Percentiles rank a stretch among this genome's conserved stretches.
Evolutionary conservation across 2,888 invertebrate species (phyloP).

Genomic region (Eudemis profundana): DNA sequence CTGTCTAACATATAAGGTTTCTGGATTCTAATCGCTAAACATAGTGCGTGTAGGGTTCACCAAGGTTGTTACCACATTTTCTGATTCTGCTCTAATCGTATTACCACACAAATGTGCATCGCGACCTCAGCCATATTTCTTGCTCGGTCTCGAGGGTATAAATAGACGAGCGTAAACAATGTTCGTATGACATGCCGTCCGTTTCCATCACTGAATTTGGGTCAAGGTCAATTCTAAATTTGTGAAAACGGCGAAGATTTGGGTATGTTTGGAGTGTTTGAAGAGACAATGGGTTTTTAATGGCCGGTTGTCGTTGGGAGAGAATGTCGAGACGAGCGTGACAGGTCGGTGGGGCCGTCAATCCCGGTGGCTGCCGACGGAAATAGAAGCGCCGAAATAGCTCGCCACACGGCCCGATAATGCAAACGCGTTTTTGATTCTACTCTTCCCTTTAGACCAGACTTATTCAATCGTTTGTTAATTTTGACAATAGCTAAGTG

Average conservation of each 20-base stretch:
- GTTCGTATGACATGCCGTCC: conserved; percentile 50
- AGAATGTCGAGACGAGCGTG: conserved; percentile 72
- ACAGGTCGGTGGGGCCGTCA: conserved; percentile 80
- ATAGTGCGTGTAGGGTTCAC: conserved; percentile 35
- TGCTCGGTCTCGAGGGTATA: conserved; percentile 50
- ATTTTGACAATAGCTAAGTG: conserved; percentile 45
- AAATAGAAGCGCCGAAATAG: conserved; percentile 82
- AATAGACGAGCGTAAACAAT: conserved; percentile 57
- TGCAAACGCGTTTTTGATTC: conserved; percentile 81
- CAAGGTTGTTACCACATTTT: conserved; percentile 50
- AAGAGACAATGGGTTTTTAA: conserved; percentile 52
- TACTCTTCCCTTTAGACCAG: conserved; percentile 68
- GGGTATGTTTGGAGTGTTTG: conserved; percentile 46
- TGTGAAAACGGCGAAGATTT: conserved; percentile 48
- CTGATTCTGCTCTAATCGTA: conserved; percentile 44
- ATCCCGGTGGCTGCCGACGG: conserved; percentile 81
- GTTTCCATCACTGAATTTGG: conserved; percentile 66
- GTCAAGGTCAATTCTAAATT: conserved; percentile 77
- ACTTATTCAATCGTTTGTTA: conserved; percentile 45
- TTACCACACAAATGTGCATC: conserved; percentile 40
- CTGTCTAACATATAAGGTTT: conserved; percentile 20
- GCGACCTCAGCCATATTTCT: conserved; percentile 39
- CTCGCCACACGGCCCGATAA: conserved; percentile 80
- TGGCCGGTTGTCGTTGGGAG: conserved; percentile 60
- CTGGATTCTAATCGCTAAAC: conserved; percentile 41